Conservation (phyloP, 2,113 vertebrate species). For the Stigmatopora nigra region DNA sequence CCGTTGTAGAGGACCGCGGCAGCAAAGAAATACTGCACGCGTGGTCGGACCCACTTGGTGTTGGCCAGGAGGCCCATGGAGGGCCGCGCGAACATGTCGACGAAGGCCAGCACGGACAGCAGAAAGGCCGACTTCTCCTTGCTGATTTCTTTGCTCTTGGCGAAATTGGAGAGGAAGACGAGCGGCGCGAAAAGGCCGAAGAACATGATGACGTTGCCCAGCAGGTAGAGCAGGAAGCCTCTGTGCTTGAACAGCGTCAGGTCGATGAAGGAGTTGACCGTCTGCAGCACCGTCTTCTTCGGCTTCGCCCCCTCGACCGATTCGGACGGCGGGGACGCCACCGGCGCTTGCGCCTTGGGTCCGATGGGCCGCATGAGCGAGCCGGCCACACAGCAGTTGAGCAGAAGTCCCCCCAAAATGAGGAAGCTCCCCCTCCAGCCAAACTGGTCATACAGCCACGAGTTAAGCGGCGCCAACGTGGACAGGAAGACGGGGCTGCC, state of each 20-base stretch:
- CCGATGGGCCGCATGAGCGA: slow-evolving; percentile 91
- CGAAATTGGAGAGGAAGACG: slow-evolving; percentile 91
- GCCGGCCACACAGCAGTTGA: slow-evolving; percentile 95
- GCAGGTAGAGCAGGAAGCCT: slow-evolving; percentile 91
- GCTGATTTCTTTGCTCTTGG: slow-evolving; percentile 81
- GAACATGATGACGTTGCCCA: slow-evolving; percentile 91
- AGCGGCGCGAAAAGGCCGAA: slow-evolving; percentile 91
- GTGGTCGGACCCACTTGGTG: slow-evolving; percentile 85
- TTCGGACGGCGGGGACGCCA: slow-evolving; percentile 3
- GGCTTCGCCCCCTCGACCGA: slow-evolving; percentile 29
- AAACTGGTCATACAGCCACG: slow-evolving; percentile 81
- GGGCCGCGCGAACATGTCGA: slow-evolving; percentile 96
- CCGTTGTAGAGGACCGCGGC: slow-evolving; percentile 83
- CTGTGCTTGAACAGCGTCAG: slow-evolving; percentile 87
- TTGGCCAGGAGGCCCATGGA: slow-evolving; percentile 95
- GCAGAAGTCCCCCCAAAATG: slow-evolving; percentile 84
- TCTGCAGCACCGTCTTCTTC: slow-evolving; percentile 72
- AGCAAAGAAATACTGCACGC: slow-evolving; percentile 90
- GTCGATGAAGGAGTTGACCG: slow-evolving; percentile 86
- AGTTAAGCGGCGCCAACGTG: slow-evolving; percentile 87
- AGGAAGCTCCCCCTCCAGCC: slow-evolving; percentile 96
- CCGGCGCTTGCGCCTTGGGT: slow-evolving; percentile 58
- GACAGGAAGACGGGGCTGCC: slow-evolving; percentile 96
- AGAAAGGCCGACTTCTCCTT: slow-evolving; percentile 87
- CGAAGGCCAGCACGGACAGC: slow-evolving; percentile 87